Base-by-base conservation (phyloP, 2,797 vertebrate genomes). In the Ispidina picta region DNA sequence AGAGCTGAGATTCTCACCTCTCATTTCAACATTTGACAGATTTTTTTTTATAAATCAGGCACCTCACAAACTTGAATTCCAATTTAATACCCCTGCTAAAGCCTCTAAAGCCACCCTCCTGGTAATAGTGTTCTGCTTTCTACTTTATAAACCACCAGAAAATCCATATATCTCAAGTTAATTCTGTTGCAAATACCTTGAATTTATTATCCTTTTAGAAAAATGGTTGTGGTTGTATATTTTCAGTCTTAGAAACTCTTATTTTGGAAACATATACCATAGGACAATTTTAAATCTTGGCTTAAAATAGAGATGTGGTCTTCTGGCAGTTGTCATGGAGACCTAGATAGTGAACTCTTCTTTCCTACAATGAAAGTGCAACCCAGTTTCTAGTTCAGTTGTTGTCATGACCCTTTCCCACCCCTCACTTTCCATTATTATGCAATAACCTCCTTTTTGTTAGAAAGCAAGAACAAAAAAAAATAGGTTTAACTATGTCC, bases 1-100 rank as follows among this genome's bases (percentile, higher is more conserved):
- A 71, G 72, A 91, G 56, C 71, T 70, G 74, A 86, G 74, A 84
- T 82, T 90, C 86, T 89, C 92, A 77, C 84, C 89, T 89, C 74
- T 83, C 41, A 58, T 51, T 83, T 93, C 83, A 93, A 86, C 60
- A 46, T 82, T 64, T 77, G 81, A 66, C 68, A 79, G 68, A 72
- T 49, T 70, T 31, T 79, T 76, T 76, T 87, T 79, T 46, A 69
- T 33, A 86, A 54, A 60, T 39, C 68, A 82, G 71, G 56, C 79
- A 86, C 48, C 74, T 92, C 83, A 41, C 52, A 70, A 64, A 70
- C 41, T 80, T 51, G 58, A 69, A 77, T 80, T 89, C 69, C 68
- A 64, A 88, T 91, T 73, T 88, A 86, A 83, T 83, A 52, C 23
- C 33, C n/a, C 28, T 55, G 22, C 44, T 72, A 89, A 91, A 92